Base-by-base conservation (phyloP, 2,797 vertebrate genomes). In the Adelosebastes latens region DNA sequence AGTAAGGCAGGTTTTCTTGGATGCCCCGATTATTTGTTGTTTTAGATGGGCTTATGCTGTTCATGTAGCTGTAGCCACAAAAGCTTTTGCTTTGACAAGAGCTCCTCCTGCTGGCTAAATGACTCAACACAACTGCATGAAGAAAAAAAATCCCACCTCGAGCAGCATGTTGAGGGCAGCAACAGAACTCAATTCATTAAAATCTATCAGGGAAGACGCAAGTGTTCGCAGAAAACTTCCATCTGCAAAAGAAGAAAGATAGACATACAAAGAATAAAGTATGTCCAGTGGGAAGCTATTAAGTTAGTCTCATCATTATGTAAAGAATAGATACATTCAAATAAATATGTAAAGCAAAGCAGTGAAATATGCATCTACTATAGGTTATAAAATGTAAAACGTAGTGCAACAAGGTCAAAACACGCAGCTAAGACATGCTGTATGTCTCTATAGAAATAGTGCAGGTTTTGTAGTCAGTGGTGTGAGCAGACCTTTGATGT, bases 151-250 rank as follows among this genome's bases (percentile, higher is more conserved):
- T 16, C 82, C n/a, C 93, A 99, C 99, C 97, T 99, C 99, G 0
- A 99, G 94, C n/a, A 99, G 96, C 94, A 98, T 98, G 92, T 97
- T 99, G 85, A 99, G 96, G 14, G 98, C 99, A 77, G 98, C 98
- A 0, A 99, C 94, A 8, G 99, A 99, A 81, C 98, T 99, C 91
- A 99, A 87, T 59, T 99, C 99, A 49, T 96, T 99, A 90, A 99
- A 99, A 91, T 99, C 99, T 92, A 99, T 97, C 18, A 99, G 96
- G 53, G 98, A 97, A 0, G 88, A 96, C 11, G 98, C 98, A 56
- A 99, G 94, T 4, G 98, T 99, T 80, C 98, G 94, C 82, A 99
- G 94, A 86, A 99, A 99, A 88, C 97, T 98, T 84, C 97, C 97
- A 94, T 99, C 99, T 99, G 93, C 63, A 72, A 64, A 79, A 32